Evolutionary conservation across 2,113 vertebrate genomes (phyloP).

Genomic region (Xenopus borealis): DNA sequence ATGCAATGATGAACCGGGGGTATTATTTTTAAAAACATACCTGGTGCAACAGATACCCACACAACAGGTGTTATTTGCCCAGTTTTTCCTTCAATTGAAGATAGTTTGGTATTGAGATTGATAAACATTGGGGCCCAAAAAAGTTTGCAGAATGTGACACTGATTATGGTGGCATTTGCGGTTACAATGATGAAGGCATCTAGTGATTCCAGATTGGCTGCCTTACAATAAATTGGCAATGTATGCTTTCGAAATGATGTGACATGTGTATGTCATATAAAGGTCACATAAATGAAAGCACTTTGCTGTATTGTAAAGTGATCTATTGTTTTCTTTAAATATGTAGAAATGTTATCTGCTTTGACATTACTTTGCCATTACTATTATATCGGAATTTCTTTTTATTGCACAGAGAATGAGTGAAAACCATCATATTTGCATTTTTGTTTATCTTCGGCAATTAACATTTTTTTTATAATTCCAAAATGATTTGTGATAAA

Average conservation of each 20-base stretch:
- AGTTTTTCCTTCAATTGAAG: too few species aligned
- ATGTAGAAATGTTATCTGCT: conserved; percentile 1
- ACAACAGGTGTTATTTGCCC: too few species aligned
- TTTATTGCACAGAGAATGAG: conserved; percentile 22
- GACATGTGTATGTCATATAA: not conserved
- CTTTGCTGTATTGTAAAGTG: conserved; percentile 14
- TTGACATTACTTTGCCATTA: conserved; percentile 17
- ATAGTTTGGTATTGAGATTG: too few species aligned
- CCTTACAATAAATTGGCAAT: not conserved
- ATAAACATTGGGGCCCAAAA: too few species aligned
- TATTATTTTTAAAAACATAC: too few species aligned
- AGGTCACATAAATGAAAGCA: not conserved
- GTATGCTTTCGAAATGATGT: not conserved
- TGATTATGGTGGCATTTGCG: too few species aligned
- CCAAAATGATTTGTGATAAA: conserved; percentile 47
- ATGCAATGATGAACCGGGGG: too few species aligned
- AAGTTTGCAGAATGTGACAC: too few species aligned
- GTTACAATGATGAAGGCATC: not conserved
- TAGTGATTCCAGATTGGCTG: not conserved
- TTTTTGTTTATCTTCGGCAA: conserved; percentile 43
- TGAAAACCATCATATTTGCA: conserved; percentile 39
- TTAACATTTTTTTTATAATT: conserved; percentile 36
- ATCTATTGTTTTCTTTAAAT: conserved; percentile 30
- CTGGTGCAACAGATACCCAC: too few species aligned
- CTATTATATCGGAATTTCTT: conserved; percentile 29